Percentiles rank a stretch among this genome's conserved stretches.
These are phyloP conservation scores for Paratrypauchen microcephalus DNA, from an alignment of 2,797 vertebrate species.

Conservation along the genomic window DNA sequence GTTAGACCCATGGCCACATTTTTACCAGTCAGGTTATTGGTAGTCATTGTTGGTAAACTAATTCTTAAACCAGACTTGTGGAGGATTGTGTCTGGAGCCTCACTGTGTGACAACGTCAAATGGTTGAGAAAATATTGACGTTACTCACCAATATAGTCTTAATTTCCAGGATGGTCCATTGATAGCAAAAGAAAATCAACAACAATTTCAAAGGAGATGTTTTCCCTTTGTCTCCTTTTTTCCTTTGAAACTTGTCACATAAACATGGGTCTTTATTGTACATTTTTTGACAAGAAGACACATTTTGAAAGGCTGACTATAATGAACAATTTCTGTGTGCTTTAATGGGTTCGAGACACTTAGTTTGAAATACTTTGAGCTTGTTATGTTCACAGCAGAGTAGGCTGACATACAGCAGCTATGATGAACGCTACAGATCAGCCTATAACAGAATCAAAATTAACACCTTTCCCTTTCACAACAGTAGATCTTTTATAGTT, in stretches of 20 bases:
- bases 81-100: slow-evolving; percentile 8
- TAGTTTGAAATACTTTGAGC: slow-evolving; percentile 30
- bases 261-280: slow-evolving; percentile 41
- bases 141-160: slow-evolving; percentile 54
- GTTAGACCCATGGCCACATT: too few relatives aligned
- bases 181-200: slow-evolving; percentile 52
- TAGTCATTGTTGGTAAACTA: neutral
- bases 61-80: neutral
- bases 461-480: neutral
- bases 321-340: slow-evolving; percentile 39
- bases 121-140: slow-evolving; percentile 54
- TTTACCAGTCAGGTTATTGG: too few relatives aligned
- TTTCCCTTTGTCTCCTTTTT: slow-evolving; percentile 61
- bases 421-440: slow-evolving; percentile 16
- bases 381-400: slow-evolving; percentile 34
- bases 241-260: slow-evolving; percentile 54
- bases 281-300: slow-evolving; percentile 48
- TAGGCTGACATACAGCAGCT: slow-evolving; percentile 25
- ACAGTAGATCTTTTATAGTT: neutral
- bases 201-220: slow-evolving; percentile 52
- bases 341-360: slow-evolving; percentile 56
- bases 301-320: slow-evolving; percentile 50
- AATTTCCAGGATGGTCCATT: slow-evolving; percentile 46
- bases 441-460: slow-evolving; percentile 14
- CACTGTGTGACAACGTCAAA: slow-evolving; percentile 57